Base-by-base conservation (phyloP, 30 jellyfish, hydroid and myxozoan genomes). In the Pseudorhiza aurosa region DNA sequence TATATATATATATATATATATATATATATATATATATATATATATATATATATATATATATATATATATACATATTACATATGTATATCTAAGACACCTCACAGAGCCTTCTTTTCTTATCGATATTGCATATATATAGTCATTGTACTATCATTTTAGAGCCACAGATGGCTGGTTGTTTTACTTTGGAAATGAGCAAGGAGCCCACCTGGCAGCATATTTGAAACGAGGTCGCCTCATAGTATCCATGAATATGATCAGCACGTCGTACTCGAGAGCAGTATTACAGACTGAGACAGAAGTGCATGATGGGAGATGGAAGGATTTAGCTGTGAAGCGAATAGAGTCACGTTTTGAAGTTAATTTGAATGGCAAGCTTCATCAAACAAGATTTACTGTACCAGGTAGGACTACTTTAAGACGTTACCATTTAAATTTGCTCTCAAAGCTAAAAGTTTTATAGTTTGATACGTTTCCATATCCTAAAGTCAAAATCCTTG, bases 121-220 rank as follows among this genome's bases (percentile, higher is more conserved):
- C 72, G 72, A 25, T 58, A n/a, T 58, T 4, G 50, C 47, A 58
- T 58, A 2, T 22, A 58, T 2, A 5, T 21, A 2, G 43, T 4
- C 37, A 49, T 39, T 28, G 4, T 0, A 43, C 19, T 43, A 7
- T 53, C 40, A 14, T 31, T 50, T 28, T 57, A 80, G 91, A 46
- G 69, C 84, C 22, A 36, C 22, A 0, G 44, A 27, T 32, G 91
- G 91, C 0, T 40, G 71, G 65, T 40, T 80, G 39, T 80, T 80
- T 42, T 80, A 80, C n/a, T 77, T 80, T 33, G 85, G 91, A 14
- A 80, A 80, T 31, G 77, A 80, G 9, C 80, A 80, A 44, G 91
- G 91, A 10, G 91, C 91, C 43, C 82, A 64, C 24, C 28, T 80
- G 29, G 55, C 72, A 2, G 76, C 74, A 2, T 33, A 27, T n/a